These are phyloP conservation scores for Glaucopsyche alexis DNA, from an alignment of 2,888 invertebrate species.

Conservation along the genomic window DNA sequence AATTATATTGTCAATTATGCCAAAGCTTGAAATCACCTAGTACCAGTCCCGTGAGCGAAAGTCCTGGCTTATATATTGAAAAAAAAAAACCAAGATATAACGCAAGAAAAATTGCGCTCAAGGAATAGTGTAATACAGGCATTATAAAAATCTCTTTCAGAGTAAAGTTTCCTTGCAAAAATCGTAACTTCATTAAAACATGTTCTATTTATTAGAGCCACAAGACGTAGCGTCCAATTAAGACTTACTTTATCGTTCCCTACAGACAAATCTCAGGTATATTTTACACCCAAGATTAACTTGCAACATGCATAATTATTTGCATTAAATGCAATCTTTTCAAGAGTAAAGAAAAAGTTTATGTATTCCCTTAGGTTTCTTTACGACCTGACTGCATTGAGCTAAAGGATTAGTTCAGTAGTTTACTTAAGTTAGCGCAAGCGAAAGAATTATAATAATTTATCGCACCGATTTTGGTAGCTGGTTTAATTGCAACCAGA, in stretches of 20 bases:
- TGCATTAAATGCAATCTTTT: slow-evolving; percentile 8
- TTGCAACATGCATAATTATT: slow-evolving; percentile 22
- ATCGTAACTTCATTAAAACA: slow-evolving; percentile 26
- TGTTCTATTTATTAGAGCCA: slow-evolving; percentile 1
- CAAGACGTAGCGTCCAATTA: slow-evolving; percentile 20
- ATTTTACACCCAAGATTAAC: slow-evolving; percentile 15
- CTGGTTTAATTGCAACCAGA: too few species aligned
- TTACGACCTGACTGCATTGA: background rate
- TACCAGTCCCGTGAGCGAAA: background rate
- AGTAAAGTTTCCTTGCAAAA: background rate
- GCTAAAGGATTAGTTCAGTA: background rate
- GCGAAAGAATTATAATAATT: background rate
- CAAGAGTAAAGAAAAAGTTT: background rate
- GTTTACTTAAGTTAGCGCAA: background rate
- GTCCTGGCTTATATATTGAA: too few species aligned
- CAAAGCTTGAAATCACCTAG: too few species aligned
- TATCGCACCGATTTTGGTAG: too few species aligned
- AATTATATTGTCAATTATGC: too few species aligned
- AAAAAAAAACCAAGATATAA: background rate
- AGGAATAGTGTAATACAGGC: background rate
- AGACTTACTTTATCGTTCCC: slow-evolving; percentile 26
- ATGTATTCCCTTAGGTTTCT: background rate
- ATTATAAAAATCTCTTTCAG: background rate
- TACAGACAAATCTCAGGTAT: slow-evolving; percentile 1
- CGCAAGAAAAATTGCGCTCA: background rate